Conservation (phyloP, 2,113 vertebrate genomes). For the Phrynosoma blainvillii region DNA sequence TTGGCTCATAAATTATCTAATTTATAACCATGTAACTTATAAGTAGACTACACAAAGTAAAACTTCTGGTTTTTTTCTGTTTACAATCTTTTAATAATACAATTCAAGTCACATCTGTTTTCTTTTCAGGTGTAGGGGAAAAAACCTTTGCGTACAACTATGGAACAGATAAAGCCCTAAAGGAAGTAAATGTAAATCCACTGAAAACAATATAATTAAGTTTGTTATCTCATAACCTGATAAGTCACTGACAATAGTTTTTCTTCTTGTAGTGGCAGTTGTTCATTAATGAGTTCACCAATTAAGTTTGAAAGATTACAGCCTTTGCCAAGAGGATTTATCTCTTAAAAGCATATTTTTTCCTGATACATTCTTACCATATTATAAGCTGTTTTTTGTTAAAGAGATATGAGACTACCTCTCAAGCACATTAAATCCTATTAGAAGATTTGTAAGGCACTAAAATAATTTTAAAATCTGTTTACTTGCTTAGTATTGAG, state of each 20-base stretch:
- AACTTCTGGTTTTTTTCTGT: slow-evolving; percentile 54
- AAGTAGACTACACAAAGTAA: slow-evolving; percentile 73
- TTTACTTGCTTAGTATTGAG: slow-evolving; percentile 61
- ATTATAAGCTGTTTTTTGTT: slow-evolving; percentile 67
- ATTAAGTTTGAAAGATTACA: slow-evolving; percentile 76
- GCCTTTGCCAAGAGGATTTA: slow-evolving; percentile 74
- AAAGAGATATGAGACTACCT: slow-evolving; percentile 65
- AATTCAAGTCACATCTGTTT: slow-evolving; percentile 19
- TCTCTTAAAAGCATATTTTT: slow-evolving; percentile 75
- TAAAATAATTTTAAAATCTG: slow-evolving; percentile 62
- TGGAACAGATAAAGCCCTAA: slow-evolving; percentile 54
- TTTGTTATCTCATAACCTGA: slow-evolving; percentile 75
- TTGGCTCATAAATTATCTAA: slow-evolving; percentile 77
- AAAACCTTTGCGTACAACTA: not conserved
- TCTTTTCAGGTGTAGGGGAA: slow-evolving; percentile 29
- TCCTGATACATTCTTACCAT: slow-evolving; percentile 67
- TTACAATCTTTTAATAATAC: slow-evolving; percentile 16
- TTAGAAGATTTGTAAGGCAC: slow-evolving; percentile 31
- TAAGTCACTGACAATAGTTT: slow-evolving; percentile 72
- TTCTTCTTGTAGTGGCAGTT: slow-evolving; percentile 73
- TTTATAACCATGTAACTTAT: slow-evolving; percentile 77
- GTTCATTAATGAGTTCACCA: slow-evolving; percentile 77
- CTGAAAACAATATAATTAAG: slow-evolving; percentile 76
- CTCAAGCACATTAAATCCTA: slow-evolving; percentile 70
- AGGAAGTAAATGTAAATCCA: slow-evolving; percentile 72